Evolutionary conservation across 2,113 vertebrate genomes (phyloP), one percentile per base, ranked within the genome.

Genomic region (Pteruthius melanotis): DNA sequence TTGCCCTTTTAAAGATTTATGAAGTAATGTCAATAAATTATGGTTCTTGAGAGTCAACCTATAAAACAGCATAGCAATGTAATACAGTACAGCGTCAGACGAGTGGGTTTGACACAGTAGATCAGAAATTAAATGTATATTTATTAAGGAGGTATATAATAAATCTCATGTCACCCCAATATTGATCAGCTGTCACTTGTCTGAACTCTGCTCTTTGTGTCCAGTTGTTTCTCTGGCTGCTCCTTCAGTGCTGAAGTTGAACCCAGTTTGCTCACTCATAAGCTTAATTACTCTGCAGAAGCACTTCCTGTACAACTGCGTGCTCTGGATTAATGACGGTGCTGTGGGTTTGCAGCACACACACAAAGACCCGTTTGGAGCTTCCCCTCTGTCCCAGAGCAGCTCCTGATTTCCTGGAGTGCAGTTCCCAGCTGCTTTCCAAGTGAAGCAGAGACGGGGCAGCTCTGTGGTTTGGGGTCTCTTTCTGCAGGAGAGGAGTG

Each of bases 1-100:
- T 78, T 94, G 87, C 75, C 93, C 89, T 95, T 96, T 95, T 93
- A 95, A 95, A 93, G 90, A 96, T 95, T 95, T 90, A 94, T 94
- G 68, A 94, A 90, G 61, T 59, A 78, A 82, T 76, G 93, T 95
- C 95, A 95, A 92, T 95, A 95, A 97, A 95, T 90, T 44, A 83
- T 65, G 60, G 64, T 89, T 93, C 71, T 91, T 82, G 87, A 64
- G 82, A 93, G 52, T 94, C 77, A 91, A 87, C 71, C 82, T 94
- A 90, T 78, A 86, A 95, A 93, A 61, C 89, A 90, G 50, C 39
- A 44, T 20, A 66, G 74, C 78, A 95, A 88, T 5, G 2, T 77
- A 75, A 64, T 60, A 75, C 56, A 88, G 54, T 90, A 37, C 61
- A 83, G 65, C 52, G 68, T 61, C 63, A 93, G 84, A 79, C 37